Evolutionary conservation across 1,140 invertebrate species (phyloP).

Genomic region (Gerris buenoi): DNA sequence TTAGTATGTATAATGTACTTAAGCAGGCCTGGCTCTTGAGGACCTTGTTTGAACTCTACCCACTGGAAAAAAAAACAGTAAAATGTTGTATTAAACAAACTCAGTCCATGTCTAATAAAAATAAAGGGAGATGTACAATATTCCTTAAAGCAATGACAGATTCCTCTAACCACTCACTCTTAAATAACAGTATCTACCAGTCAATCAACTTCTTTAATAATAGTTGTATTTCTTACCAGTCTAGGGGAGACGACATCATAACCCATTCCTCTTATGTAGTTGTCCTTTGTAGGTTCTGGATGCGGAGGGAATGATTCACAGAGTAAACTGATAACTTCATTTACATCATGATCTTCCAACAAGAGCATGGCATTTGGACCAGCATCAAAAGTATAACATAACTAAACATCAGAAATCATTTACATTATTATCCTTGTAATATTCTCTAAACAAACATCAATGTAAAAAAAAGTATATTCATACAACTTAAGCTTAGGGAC

Average conservation of each 20-base stretch:
- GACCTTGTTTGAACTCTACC: slow-evolving; percentile 9
- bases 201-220: no score
- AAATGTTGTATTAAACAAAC: no score
- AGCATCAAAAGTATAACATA: slow-evolving; percentile 94
- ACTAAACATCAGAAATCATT: no score
- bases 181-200: neutral
- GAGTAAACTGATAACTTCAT: slow-evolving; percentile 45
- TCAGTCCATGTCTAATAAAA: no score
- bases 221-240: no score
- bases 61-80: slow-evolving; percentile 8
- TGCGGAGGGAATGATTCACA: slow-evolving; percentile 55
- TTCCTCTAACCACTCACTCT: neutral
- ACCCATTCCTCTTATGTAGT: slow-evolving; percentile 42
- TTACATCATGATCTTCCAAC: slow-evolving; percentile 59
- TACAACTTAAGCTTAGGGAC: no score
- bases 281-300: no score
- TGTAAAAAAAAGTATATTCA: no score
- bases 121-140: neutral
- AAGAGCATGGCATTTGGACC: slow-evolving; percentile 92
- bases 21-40: slow-evolving; percentile 38
- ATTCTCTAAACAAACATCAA: no score
- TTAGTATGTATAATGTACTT: slow-evolving; percentile 75
- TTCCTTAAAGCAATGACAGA: neutral
- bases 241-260: no score
- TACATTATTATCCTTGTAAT: no score